Conservation (phyloP, 1,140 invertebrate genomes). For the Pseudomyrmex flavicornis region DNA sequence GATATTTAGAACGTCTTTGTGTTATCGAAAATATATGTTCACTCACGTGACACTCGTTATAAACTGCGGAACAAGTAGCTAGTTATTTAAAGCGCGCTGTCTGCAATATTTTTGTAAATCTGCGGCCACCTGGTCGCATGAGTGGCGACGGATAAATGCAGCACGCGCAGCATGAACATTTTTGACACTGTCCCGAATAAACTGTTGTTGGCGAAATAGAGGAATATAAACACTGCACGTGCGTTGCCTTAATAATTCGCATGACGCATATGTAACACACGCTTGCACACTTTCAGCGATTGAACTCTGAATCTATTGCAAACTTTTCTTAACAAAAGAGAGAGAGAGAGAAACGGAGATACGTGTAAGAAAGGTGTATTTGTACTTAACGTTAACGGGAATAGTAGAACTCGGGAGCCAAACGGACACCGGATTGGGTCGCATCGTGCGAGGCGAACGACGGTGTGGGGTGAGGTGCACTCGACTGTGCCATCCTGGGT, state of each 20-base stretch:
- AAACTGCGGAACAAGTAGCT: background rate
- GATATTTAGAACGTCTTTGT: background rate
- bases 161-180: background rate
- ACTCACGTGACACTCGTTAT: background rate
- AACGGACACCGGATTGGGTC: conserved; percentile 66
- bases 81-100: conserved; percentile 5
- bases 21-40: background rate
- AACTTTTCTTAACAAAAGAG: no score
- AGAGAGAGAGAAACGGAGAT: background rate
- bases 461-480: conserved; percentile 61
- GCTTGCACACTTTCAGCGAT: no score
- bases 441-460: conserved; percentile 59
- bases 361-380: conserved; percentile 52
- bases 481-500: conserved; percentile 58
- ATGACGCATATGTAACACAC: background rate
- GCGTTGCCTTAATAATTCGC: background rate
- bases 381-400: conserved; percentile 72
- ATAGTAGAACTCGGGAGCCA: conserved; percentile 50
- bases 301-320: no score
- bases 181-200: background rate
- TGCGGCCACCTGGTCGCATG: background rate
- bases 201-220: background rate
- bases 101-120: conserved; percentile 1
- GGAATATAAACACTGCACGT: background rate
- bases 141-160: background rate